These are phyloP conservation scores for Dendrolimus pini DNA, from an alignment of 2,888 invertebrate species.

Conservation along the genomic window DNA sequence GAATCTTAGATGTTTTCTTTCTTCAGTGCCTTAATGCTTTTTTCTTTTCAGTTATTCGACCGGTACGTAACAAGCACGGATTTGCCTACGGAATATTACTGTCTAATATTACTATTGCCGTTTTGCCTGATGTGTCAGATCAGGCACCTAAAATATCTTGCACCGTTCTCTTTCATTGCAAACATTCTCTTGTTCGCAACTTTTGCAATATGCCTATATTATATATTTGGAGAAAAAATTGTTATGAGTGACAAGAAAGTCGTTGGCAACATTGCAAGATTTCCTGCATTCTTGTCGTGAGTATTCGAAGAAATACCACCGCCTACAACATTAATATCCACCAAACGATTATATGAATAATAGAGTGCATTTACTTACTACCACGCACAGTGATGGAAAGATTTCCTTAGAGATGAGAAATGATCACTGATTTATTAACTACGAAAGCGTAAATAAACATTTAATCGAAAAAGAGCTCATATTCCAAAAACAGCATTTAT, in stretches of 20 bases:
- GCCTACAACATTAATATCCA: no score
- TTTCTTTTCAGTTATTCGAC: constrained; percentile 53
- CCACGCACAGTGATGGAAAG: no score
- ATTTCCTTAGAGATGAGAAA: no score
- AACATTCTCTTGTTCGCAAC: constrained; percentile 87
- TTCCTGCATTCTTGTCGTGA: constrained; percentile 91
- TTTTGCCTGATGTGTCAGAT: constrained; percentile 70
- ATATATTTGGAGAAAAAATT: constrained; percentile 79
- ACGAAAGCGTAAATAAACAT: no score
- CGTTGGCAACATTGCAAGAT: constrained; percentile 68
- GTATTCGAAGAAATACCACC: constrained; percentile 16
- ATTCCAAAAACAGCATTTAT: no score
- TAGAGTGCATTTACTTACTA: no score
- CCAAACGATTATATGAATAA: no score
- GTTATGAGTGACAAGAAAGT: constrained; percentile 64
- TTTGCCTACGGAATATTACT: constrained; percentile 56
- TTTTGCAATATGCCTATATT: constrained; percentile 88
- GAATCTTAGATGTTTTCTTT: no score
- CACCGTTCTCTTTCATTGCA: constrained; percentile 92
- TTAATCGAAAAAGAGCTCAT: no score
- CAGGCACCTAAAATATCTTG: constrained; percentile 86
- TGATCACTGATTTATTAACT: no score
- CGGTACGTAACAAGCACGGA: constrained; percentile 39
- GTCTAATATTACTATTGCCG: constrained; percentile 50
- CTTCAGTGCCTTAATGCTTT: no score